These are phyloP conservation scores for Zophobas morio DNA, from an alignment of 1,140 invertebrate species.

Conservation along the genomic window DNA sequence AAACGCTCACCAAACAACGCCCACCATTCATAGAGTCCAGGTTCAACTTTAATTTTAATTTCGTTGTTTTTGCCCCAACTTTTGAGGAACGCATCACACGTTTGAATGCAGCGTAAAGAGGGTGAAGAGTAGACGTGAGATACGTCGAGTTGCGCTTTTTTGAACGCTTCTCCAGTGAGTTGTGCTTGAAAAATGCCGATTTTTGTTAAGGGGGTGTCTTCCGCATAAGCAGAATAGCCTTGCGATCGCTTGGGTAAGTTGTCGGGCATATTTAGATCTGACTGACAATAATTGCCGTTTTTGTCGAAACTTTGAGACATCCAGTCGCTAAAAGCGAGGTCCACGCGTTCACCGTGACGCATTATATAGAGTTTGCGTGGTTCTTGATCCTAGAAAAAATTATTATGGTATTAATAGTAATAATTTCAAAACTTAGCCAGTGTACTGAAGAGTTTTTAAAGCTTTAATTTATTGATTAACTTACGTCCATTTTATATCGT, in stretches of 20 bases:
- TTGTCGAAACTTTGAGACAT: constrained; percentile 89
- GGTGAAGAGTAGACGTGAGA: constrained; percentile 88
- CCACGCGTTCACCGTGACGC: constrained; percentile 90
- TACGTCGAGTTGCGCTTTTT: constrained; percentile 76
- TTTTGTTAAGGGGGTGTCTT: constrained; percentile 91
- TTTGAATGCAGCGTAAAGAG: constrained; percentile 92
- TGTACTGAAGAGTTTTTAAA: no score
- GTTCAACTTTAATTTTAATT: constrained; percentile 74
- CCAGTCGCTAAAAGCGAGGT: constrained; percentile 93
- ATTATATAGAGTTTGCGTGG: constrained; percentile 81
- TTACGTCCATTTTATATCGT: no score
- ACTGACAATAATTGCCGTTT: constrained; percentile 81
- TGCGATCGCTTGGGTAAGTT: constrained; percentile 75
- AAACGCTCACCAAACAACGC: constrained; percentile 88
- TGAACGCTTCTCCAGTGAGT: constrained; percentile 85
- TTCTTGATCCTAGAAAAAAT: constrained; percentile 45
- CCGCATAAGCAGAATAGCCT: constrained; percentile 78
- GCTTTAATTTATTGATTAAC: no score
- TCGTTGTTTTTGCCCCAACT: constrained; percentile 67
- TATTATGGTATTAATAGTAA: no score
- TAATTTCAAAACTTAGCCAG: no score
- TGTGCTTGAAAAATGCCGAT: constrained; percentile 82
- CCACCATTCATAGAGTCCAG: constrained; percentile 94
- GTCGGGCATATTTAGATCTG: constrained; percentile 92
- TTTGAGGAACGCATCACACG: constrained; percentile 79